Conservation (phyloP, 2,797 vertebrate species). For the Thamnophis elegans region DNA sequence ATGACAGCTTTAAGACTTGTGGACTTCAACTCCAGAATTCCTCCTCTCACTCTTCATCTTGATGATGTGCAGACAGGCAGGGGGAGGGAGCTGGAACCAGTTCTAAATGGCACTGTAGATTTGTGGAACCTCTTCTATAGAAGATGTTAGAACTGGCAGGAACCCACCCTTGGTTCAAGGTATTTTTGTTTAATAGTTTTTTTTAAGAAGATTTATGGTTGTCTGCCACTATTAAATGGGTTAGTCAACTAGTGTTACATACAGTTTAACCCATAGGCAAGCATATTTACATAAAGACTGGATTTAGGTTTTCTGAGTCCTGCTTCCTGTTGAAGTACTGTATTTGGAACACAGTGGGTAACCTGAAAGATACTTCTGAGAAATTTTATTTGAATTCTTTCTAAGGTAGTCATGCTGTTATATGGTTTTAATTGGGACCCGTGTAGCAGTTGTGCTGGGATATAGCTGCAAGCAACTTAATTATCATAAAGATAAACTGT, state of each 20-base stretch:
- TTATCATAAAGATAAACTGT: background rate
- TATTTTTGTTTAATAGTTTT: too few relatives aligned
- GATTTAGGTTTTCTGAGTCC: background rate
- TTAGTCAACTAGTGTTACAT: background rate
- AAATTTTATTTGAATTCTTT: background rate
- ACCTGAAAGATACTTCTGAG: background rate
- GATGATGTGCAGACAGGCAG: too few relatives aligned
- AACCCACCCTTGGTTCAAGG: too few relatives aligned
- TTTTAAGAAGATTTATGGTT: background rate
- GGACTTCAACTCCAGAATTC: too few relatives aligned
- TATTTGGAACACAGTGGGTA: background rate
- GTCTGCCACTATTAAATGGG: background rate
- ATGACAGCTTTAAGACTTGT: too few relatives aligned
- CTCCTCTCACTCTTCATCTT: too few relatives aligned
- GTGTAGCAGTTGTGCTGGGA: background rate
- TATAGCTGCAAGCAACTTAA: background rate
- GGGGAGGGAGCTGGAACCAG: too few relatives aligned
- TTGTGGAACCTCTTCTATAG: too few relatives aligned
- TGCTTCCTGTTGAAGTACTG: background rate
- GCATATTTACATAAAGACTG: background rate
- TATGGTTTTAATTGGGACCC: background rate
- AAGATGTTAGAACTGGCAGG: too few relatives aligned
- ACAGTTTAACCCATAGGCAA: background rate
- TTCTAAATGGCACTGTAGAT: too few relatives aligned
- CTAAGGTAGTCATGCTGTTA: background rate